Percentiles rank a stretch among this genome's conserved stretches.
phyloP scores from a whole-genome alignment of 1,140 invertebrate genomes.

The Zaprionus inermis region DNA sequence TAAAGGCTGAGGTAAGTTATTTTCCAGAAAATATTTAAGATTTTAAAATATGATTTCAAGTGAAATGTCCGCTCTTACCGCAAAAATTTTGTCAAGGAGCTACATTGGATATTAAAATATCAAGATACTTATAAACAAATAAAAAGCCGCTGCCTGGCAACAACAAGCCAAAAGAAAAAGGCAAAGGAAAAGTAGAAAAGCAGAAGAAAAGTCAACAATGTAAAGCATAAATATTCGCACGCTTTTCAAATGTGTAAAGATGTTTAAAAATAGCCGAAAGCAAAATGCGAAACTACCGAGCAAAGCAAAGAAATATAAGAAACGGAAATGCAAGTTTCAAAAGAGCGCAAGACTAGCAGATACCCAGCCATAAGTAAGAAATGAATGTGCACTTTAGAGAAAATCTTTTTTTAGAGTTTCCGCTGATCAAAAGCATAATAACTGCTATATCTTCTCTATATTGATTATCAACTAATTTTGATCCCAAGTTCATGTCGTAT shows the following conservation, averaged over 20 bases:
- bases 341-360: slow-evolving; percentile 4
- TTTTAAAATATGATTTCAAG: no score
- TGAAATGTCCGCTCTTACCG: no score
- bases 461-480: no score
- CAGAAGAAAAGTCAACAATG: slow-evolving; percentile 34
- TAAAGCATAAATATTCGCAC: slow-evolving; percentile 37
- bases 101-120: not conserved
- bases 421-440: no score
- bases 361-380: not conserved
- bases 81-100: no score
- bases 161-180: slow-evolving; percentile 16
- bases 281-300: slow-evolving; percentile 57
- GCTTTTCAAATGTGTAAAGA: slow-evolving; percentile 36
- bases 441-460: no score
- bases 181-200: not conserved
- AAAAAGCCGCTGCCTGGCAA: slow-evolving; percentile 30
- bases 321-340: not conserved
- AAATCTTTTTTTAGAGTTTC: no score
- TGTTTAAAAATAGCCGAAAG: slow-evolving; percentile 68
- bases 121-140: slow-evolving; percentile 18
- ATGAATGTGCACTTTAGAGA: not conserved
- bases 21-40: no score
- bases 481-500: no score
- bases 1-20: no score
- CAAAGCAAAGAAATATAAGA: slow-evolving; percentile 52